Evolutionary conservation across 2,797 vertebrate species (phyloP), one percentile per base, ranked within the genome.

Genomic region (Pipistrellus pipistrellus): DNA sequence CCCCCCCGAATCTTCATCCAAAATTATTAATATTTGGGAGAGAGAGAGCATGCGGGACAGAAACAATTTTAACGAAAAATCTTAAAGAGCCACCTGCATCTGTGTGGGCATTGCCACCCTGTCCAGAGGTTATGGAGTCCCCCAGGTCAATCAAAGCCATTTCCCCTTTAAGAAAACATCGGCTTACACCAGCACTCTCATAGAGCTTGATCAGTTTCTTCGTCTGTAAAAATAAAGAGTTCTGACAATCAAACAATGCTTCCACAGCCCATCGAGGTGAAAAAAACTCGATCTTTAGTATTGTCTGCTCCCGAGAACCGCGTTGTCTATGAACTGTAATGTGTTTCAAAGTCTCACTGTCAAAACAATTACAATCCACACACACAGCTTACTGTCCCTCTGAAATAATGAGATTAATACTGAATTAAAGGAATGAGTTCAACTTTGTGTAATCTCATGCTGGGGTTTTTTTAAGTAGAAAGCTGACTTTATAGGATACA

Each of bases 181-280:
- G 13, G 51, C 25, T 68, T n/a, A 64, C 8, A n/a, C 32, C 27
- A 53, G 27, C 9, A 62, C 80, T 77, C 51, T n/a, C 44, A 27
- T 0, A 2, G 17, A 51, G 14, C 6, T 14, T 77, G 20, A 51
- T 71, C 25, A 35, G 23, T 23, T 75, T 85, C 55, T 66, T 46
- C 32, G 15, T 55, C 59, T 90, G 23, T 27, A 86, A 93, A 93
- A 96, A 76, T 59, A 85, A 95, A 92, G 85, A 91, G 66, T 64
- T 30, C 14, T 44, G 38, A 35, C 27, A 57, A 86, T 77, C 48
- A 82, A 93, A 85, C 41, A 83, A 92, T 35, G 30, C 51, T 92
- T 89, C 57, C 80, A 72, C 72, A 81, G 14, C 64, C 48, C 46
- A n/a, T 2, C 2, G 57, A 59, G 18, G 72, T 17, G 6, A 44